Conservation (phyloP, 2,888 invertebrate genomes). For the Torymus aiolomorphi region DNA sequence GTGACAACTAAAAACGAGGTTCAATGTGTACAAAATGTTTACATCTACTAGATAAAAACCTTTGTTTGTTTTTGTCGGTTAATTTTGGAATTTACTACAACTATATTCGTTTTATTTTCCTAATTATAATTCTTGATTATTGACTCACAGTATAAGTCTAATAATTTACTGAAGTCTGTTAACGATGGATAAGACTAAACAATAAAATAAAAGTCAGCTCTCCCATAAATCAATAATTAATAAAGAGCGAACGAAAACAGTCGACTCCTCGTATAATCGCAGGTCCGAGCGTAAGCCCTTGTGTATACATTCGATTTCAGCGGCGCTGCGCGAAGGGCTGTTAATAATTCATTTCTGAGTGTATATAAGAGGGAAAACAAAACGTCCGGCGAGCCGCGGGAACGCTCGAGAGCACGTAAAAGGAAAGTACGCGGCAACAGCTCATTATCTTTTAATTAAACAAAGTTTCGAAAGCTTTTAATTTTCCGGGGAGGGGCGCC, state of each 20-base stretch:
- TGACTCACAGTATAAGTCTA: no score
- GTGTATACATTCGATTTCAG: background rate
- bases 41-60: no score
- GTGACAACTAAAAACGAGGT: no score
- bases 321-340: background rate
- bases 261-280: background rate
- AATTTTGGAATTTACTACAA: no score
- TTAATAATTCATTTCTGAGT: slow-evolving; percentile 12
- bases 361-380: background rate
- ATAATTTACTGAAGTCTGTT: no score
- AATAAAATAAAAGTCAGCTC: no score
- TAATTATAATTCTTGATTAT: no score
- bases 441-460: slow-evolving; percentile 55
- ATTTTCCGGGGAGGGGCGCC: background rate
- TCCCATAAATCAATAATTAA: slow-evolving; percentile 17
- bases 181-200: no score
- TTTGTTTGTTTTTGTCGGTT: no score
- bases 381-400: no score
- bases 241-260: background rate
- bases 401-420: background rate
- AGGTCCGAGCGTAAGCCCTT: background rate
- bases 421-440: background rate
- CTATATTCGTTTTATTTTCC: no score
- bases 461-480: slow-evolving; percentile 45
- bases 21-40: no score